Percentiles rank a stretch among this genome's conserved stretches.
Conservation (phyloP, 2,797 vertebrate genomes). For the Lepilemur septentrionalis region DNA sequence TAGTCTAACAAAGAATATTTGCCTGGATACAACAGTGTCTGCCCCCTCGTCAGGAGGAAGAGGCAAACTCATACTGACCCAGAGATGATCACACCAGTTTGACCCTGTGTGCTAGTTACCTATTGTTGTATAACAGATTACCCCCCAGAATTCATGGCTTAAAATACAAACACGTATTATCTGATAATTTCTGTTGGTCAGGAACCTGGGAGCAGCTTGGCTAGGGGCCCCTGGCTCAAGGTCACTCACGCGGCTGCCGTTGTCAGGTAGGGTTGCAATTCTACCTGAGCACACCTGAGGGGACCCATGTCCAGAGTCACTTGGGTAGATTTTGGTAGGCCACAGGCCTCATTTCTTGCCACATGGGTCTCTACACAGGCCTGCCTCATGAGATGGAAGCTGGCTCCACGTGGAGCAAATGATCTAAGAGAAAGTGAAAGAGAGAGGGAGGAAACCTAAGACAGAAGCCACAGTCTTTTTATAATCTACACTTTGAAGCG, state of each 20-base stretch:
- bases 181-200: background rate
- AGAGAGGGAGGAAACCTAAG: background rate
- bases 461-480: background rate
- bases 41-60: background rate
- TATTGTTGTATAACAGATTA: background rate
- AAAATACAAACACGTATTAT: background rate
- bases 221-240: background rate
- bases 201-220: background rate
- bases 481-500: background rate
- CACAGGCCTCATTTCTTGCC: background rate
- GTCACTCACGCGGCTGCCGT: background rate
- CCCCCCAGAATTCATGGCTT: background rate
- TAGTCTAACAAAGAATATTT: background rate
- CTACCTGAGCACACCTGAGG: background rate
- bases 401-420: background rate
- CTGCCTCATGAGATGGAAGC: background rate
- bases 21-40: background rate
- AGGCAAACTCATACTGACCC: background rate
- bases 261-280: background rate
- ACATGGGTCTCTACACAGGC: background rate
- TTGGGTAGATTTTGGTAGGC: background rate
- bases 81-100: background rate
- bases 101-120: background rate
- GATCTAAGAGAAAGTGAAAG: background rate
- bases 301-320: background rate